Conservation (phyloP, 92 coral and sea anemone species). For the Montipora capitata region DNA sequence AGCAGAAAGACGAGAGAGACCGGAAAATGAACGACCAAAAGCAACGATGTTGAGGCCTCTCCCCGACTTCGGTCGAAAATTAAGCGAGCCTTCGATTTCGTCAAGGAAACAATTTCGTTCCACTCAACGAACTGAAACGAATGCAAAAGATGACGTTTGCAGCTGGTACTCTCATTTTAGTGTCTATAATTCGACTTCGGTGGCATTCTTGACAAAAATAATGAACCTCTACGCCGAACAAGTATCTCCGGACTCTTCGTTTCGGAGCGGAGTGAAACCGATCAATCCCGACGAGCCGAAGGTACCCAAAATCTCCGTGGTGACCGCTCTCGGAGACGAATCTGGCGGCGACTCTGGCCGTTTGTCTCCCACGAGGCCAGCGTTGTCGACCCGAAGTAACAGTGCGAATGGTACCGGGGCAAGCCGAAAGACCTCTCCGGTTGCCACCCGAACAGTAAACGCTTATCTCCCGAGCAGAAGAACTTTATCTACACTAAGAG, state of each 20-base stretch:
- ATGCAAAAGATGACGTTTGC: conserved; percentile 20
- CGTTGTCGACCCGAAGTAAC: conserved; percentile 58
- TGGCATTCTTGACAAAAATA: conserved; percentile 70
- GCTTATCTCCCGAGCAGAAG: conserved; percentile 64
- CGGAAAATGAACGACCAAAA: not conserved
- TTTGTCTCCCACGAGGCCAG: conserved; percentile 79
- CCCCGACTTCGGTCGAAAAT: not conserved
- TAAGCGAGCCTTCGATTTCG: not conserved
- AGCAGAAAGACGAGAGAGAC: conserved; percentile 7
- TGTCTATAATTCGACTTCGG: conserved; percentile 73
- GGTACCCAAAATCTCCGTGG: conserved; percentile 54
- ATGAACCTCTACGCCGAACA: conserved; percentile 90
- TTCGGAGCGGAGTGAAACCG: conserved; percentile 71
- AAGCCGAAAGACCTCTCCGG: conserved; percentile 69
- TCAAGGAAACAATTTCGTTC: conserved; percentile 13
- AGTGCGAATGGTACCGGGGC: conserved; percentile 30
- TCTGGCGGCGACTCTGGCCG: conserved; percentile 74
- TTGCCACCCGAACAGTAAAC: conserved; percentile 63
- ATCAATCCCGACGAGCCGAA: conserved; percentile 43
- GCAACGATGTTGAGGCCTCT: not conserved
- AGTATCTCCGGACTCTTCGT: conserved; percentile 83
- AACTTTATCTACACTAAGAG: conserved; percentile 26
- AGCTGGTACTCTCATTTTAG: conserved; percentile 93
- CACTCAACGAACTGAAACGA: not conserved
- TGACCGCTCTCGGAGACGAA: conserved; percentile 58